Percentiles rank a stretch among this genome's conserved stretches.
Conservation (phyloP, 2,113 vertebrate species). For the Ictidomys tridecemlineatus region DNA sequence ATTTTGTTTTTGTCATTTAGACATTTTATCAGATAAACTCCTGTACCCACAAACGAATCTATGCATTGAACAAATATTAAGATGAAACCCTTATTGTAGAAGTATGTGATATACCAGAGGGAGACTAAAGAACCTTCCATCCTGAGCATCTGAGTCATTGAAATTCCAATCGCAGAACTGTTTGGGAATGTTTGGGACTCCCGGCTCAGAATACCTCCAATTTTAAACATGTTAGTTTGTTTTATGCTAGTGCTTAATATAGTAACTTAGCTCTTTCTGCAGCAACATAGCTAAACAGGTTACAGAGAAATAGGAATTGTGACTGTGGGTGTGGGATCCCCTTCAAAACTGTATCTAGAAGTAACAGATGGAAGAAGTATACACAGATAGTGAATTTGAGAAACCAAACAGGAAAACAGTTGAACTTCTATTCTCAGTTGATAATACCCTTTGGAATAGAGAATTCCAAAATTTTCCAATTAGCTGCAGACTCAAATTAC, state of each 20-base stretch:
- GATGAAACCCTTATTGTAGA: constrained; percentile 22
- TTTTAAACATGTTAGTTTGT: constrained; percentile 68
- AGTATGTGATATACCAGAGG: neutral
- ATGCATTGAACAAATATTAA: neutral
- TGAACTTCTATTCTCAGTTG: constrained; percentile 19
- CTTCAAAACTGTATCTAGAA: neutral
- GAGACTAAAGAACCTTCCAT: constrained; percentile 36
- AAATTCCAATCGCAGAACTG: constrained; percentile 56
- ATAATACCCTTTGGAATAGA: neutral
- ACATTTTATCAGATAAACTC: neutral
- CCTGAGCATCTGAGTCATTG: constrained; percentile 69
- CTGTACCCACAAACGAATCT: neutral
- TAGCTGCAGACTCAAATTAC: no score
- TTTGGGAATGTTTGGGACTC: constrained; percentile 72
- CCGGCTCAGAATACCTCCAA: constrained; percentile 55
- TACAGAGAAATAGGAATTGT: neutral
- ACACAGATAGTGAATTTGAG: neutral
- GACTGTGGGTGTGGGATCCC: neutral
- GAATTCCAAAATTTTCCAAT: no score
- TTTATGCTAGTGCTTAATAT: constrained; percentile 64
- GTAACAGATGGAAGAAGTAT: neutral
- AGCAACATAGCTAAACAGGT: neutral
- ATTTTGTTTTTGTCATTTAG: neutral
- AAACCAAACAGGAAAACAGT: constrained; percentile 19
- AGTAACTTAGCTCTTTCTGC: constrained; percentile 26